Evolutionary conservation across 2,888 invertebrate genomes (phyloP), one percentile per base, ranked within the genome.

Genomic region (Molorchus minor): DNA sequence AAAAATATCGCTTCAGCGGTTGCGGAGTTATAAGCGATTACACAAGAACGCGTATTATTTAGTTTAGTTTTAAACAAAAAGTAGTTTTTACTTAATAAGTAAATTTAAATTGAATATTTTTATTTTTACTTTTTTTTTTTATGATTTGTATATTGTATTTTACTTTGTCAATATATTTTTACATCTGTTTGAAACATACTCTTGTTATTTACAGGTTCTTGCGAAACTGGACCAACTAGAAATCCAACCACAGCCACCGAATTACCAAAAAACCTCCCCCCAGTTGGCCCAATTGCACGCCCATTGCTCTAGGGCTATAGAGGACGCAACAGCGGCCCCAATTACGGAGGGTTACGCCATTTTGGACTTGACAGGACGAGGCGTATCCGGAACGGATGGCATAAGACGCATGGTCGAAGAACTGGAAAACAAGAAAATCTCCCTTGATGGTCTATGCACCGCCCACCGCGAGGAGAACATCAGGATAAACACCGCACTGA

Each of bases 181-280:
- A n/a, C n/a, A n/a, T n/a, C n/a, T n/a, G n/a, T n/a, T 8, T 25
- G 8, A 25, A 25, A 44, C 5, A 35, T 60, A 19, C 8, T 12
- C 15, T 12, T 8, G 53, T 73, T 76, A 3, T 55, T 75, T 77
- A 1, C 73, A 91, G 86, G 91, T 90, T 36, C 81, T 89, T 45
- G 86, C 84, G 45, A 89, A 89, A 75, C 79, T 92, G 68, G 89
- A 91, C 74, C 89, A 91, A 76, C 81, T 92, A 20, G 91, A 92
- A 81, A 85, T 88, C 66, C 89, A 91, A 75, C 75, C 92, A 86
- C 86, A 43, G 87, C 85, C 43, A 84, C 85, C 41, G 87, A 88
- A 70, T 78, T 88, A 74, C 84, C 87, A 25, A 80, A 84, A n/a
- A 41, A 87, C 87, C 60, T 87, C 89, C n/a, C 81, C 86, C 1